Evolutionary conservation across 2,888 invertebrate species (phyloP), one percentile per base, ranked within the genome.

Genomic region (Latheticus oryzae): DNA sequence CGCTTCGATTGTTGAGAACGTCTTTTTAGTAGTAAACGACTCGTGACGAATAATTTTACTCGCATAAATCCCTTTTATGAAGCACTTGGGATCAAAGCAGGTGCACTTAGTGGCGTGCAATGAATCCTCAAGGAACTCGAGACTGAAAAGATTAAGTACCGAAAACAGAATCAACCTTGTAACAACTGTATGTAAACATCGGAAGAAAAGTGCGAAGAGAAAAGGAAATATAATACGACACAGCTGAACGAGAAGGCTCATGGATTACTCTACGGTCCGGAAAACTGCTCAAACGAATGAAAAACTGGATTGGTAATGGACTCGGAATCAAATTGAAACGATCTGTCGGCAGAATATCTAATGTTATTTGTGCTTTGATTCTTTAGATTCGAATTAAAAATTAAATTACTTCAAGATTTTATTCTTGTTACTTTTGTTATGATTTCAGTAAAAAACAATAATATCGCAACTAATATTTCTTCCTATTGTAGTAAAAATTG

Each of bases 11-110:
- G 59, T 57, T 28, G 45, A 56, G 43, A 55, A 50, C 33, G 54
- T 58, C 53, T 60, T 65, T 53, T 60, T 57, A 30, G 43, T 28
- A 64, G 53, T 61, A 60, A 67, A 67, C 64, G 65, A 64, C 58
- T 47, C 52, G 60, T 60, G 50, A 60, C 60, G 57, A 50, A 33
- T 50, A 60, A 60, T 60, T 60, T 45, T 35, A 43, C 43, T 48
- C 43, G 47, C 52, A 57, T 60, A 57, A 60, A 60, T 60, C 57
- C 24, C 4, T 3, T 57, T 57, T 57, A 57, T 57, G 37, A 23
- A 35, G 40, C 57, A 57, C 51, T 57, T 57, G 57, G 57, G 57
- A 51, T 48, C 21, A 26, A 28, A 26, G 43, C 50, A 51, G 57
- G 50, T 50, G 57, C 57, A 51, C 13, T 19, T 19, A 33, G 13